Evolutionary conservation across 2,797 vertebrate species (phyloP).

Genomic region (Gallinago nigripennis): DNA sequence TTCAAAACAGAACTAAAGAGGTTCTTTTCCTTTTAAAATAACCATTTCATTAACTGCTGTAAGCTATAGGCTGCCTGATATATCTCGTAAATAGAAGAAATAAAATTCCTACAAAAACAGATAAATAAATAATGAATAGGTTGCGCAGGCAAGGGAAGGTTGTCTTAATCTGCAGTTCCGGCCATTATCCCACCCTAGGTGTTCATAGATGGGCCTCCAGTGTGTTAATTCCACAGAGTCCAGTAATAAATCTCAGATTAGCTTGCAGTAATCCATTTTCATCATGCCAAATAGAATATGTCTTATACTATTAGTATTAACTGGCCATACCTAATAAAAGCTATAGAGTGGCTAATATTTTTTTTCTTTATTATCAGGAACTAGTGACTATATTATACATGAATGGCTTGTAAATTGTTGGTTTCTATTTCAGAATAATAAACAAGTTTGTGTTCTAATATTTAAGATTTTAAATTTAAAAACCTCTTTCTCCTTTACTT

Average conservation of each 20-base stretch:
- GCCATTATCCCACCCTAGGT: not conserved
- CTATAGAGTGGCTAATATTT: not conserved
- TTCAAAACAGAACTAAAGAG: not conserved
- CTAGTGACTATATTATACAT: conserved; percentile 43
- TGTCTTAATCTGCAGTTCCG: not conserved
- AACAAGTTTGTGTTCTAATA: not conserved
- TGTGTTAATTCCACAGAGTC: not conserved
- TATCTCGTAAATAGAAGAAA: not conserved
- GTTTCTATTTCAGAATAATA: conserved; percentile 3
- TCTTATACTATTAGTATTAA: not conserved
- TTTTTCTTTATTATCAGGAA: not conserved
- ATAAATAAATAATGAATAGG: not conserved
- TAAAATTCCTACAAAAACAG: not conserved
- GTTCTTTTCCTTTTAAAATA: not conserved
- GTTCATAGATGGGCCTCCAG: not conserved
- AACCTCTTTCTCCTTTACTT: not conserved
- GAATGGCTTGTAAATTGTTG: conserved; percentile 36
- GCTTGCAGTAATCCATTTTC: conserved; percentile 15
- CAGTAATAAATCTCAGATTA: conserved; percentile 10
- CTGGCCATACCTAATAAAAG: not conserved
- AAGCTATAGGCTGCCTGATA: not conserved
- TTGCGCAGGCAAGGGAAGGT: not conserved
- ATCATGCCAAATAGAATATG: not conserved
- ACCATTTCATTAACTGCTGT: not conserved
- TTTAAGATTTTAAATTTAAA: not conserved